Conservation (phyloP, 2,888 invertebrate species). For the Neria commutata region DNA sequence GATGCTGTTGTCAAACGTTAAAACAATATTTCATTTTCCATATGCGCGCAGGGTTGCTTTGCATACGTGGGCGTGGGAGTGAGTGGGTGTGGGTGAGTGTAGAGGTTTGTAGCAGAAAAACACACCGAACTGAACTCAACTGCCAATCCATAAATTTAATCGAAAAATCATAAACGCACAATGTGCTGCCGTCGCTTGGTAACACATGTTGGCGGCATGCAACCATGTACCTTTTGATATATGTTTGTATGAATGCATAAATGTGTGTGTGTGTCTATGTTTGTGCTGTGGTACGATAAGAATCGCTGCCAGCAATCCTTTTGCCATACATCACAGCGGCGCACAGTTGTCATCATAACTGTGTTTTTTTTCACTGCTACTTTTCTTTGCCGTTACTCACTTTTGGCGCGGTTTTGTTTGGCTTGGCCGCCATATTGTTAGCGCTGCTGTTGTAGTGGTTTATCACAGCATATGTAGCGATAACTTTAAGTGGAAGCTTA, state of each 20-base stretch:
- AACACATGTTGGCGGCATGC: neutral
- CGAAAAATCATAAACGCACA: constrained; percentile 52
- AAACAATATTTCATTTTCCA: constrained; percentile 4
- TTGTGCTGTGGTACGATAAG: neutral
- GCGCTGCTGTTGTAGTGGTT: neutral
- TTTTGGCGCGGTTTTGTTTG: neutral
- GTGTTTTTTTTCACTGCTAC: neutral
- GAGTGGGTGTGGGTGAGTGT: neutral
- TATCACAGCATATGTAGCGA: neutral
- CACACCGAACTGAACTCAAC: neutral
- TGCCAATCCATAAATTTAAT: constrained; percentile 49
- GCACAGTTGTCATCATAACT: neutral
- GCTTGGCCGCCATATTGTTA: constrained; percentile 2
- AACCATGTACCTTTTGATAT: too few relatives aligned
- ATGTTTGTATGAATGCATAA: neutral
- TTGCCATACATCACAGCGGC: constrained; percentile 1
- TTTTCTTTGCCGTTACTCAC: neutral
- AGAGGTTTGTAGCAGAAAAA: too few relatives aligned
- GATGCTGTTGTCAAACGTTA: neutral
- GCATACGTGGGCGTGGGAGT: neutral
- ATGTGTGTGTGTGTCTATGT: neutral
- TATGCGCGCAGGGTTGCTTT: neutral
- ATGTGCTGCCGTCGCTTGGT: neutral
- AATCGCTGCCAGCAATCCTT: constrained; percentile 1
- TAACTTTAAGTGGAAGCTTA: too few relatives aligned